Evolutionary conservation across 2,113 vertebrate species (phyloP), one percentile per base, ranked within the genome.

Genomic region (Puffinus mauretanicus): DNA sequence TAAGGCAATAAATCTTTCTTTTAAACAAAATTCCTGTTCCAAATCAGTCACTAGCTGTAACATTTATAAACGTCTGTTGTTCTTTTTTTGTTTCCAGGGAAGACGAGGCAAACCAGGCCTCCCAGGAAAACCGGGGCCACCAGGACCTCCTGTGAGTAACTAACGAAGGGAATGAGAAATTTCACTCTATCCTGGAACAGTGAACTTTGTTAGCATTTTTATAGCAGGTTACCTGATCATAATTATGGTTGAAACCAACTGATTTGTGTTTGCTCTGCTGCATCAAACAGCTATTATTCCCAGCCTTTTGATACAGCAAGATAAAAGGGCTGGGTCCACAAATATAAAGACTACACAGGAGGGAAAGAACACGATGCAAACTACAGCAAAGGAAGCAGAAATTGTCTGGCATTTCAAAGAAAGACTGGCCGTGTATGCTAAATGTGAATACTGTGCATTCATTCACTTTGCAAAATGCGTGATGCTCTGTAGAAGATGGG

Each of bases 81-180:
- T 93, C 90, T 96, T 81, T 52, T 57, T 96, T 88, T 88, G 19
- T 96, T 97, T 97, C 60, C 84, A 98, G 98, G 98, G 98, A 87
- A 98, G 98, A 86, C 84, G 98, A 96, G 98, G 98, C 51, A 98
- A 98, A 95, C 96, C 98, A 81, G 98, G 98, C 20, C 95, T 96
- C 44, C 98, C 98, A 86, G 98, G 98, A 91, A 98, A 97, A 70
- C 96, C 97, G 0, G 98, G 98, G 30, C 97, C 97, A n/a, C 98
- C 98, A 38, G 98, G 98, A 94, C 98, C 97, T 36, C 98, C 98
- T 34, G 98, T 98, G 91, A 98, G 98, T 98, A 98, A 76, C 62
- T 46, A 75, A 38, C 0, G 0, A 44, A 14, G 5, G 18, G 16
- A 88, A 20, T 14, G 40, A 76, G 80, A 94, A 83, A 52, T 49